A percentile compares a stretch with the other conserved stretches of the same genome.
Evolutionary conservation across 1,140 invertebrate genomes (phyloP).

Genomic region (Danaus plexippus): DNA sequence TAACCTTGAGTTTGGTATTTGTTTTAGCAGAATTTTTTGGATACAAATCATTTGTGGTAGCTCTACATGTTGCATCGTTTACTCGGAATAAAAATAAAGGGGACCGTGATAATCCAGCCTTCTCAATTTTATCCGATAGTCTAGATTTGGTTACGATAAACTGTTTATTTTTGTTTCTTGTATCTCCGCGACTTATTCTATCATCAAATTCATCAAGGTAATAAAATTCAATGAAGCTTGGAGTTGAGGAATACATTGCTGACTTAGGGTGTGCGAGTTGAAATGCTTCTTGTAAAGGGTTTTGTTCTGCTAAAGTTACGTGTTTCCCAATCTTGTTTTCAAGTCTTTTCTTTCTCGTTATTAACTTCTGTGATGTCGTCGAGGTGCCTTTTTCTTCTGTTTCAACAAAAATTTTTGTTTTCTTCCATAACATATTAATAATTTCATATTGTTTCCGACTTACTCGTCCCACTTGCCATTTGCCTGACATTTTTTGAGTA

Average conservation of each 20-base stretch:
- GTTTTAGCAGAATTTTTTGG: too few species aligned
- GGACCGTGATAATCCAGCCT: conserved; percentile 12
- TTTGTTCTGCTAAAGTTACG: conserved; percentile 3
- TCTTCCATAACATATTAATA: conserved; percentile 46
- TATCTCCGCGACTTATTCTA: conserved; percentile 19
- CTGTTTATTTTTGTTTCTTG: conserved; percentile 3
- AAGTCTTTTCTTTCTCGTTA: not conserved
- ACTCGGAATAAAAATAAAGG: conserved; percentile 16
- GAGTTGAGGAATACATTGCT: conserved; percentile 24
- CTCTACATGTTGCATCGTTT: conserved; percentile 12
- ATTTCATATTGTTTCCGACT: conserved; percentile 50
- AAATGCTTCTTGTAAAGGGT: conserved; percentile 5
- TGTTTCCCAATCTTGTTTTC: conserved; percentile 8
- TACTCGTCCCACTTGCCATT: conserved; percentile 35
- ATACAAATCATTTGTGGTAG: conserved; percentile 3
- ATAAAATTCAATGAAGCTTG: conserved; percentile 57
- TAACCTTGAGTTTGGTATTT: too few species aligned
- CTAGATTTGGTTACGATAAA: not conserved
- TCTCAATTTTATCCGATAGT: not conserved
- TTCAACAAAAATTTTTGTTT: conserved; percentile 43
- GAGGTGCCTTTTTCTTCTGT: conserved; percentile 13
- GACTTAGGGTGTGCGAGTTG: not conserved
- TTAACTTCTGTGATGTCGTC: not conserved
- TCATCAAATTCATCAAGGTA: conserved; percentile 47
- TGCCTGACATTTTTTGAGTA: conserved; percentile 12